phyloP scores from a whole-genome alignment of 2,113 vertebrate genomes.

The Hypocryptadius cinnamomeus region DNA sequence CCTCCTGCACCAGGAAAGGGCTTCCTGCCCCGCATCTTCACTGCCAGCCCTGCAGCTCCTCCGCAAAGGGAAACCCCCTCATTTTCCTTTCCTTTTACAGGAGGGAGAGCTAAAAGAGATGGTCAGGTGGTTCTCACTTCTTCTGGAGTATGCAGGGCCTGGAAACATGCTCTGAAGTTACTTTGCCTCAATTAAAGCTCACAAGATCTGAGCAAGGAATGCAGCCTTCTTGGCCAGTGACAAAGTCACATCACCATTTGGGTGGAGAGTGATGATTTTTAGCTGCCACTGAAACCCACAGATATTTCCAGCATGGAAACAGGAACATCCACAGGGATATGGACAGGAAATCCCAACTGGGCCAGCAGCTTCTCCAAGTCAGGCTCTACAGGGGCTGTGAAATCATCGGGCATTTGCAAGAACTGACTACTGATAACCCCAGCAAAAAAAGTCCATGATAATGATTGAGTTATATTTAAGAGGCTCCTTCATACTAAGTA shows the following conservation, averaged over 20 bases:
- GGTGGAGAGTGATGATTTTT: background rate
- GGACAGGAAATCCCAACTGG: background rate
- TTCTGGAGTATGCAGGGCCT: background rate
- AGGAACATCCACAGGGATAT: background rate
- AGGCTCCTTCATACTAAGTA: background rate
- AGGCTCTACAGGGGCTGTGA: background rate
- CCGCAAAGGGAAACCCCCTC: background rate
- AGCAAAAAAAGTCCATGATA: background rate
- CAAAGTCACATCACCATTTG: background rate
- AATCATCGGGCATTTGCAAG: background rate
- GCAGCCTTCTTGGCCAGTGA: background rate
- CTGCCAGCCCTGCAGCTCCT: background rate
- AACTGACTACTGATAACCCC: background rate
- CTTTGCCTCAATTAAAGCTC: background rate
- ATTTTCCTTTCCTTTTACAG: background rate
- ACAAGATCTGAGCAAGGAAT: background rate
- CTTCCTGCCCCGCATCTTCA: background rate
- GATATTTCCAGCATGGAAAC: background rate
- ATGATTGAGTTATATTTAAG: constrained; percentile 27
- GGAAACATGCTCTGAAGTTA: background rate
- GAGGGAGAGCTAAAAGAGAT: background rate
- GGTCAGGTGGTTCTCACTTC: background rate
- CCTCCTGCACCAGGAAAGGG: rapidly evolving
- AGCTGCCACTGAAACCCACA: background rate
- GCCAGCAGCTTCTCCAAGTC: background rate